Evolutionary conservation across 2,797 vertebrate genomes (phyloP).

Genomic region (Psittacula echo): DNA sequence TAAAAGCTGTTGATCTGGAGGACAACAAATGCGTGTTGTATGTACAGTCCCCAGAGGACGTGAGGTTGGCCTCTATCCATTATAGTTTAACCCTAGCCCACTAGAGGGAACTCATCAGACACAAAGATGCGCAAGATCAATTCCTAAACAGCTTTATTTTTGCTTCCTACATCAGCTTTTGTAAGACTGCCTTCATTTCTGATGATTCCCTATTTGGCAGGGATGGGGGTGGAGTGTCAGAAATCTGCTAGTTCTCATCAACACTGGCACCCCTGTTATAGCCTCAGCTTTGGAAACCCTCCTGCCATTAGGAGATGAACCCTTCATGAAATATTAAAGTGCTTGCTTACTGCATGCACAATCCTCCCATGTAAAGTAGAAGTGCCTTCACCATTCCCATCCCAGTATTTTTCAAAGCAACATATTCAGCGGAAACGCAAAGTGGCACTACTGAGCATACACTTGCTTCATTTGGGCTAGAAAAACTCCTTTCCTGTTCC

Average conservation of each 20-base stretch:
- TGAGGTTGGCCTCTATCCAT: not conserved
- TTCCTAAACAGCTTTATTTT: constrained; percentile 1
- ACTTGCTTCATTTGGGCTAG: not conserved
- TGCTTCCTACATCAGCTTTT: constrained; percentile 5
- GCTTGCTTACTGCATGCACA: not conserved
- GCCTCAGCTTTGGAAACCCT: constrained; percentile 17
- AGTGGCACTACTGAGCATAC: not conserved
- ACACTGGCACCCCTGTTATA: not conserved
- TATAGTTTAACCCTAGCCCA: not conserved
- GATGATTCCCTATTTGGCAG: not conserved
- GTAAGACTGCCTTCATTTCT: not conserved
- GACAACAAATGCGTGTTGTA: rapidly evolving
- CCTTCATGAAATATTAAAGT: constrained; percentile 24
- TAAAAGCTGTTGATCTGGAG: not conserved
- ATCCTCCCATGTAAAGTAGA: not conserved
- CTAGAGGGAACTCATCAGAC: not conserved
- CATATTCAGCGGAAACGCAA: rapidly evolving
- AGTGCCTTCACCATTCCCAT: not conserved
- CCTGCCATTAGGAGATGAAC: not conserved
- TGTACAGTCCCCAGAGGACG: not conserved
- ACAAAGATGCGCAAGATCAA: not conserved
- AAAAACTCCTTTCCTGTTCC: not conserved
- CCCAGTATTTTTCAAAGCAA: not conserved
- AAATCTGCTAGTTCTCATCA: not conserved
- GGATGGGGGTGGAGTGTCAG: not conserved